Conservation (phyloP, 1,140 invertebrate species). For the Drosophila albomicans region DNA sequence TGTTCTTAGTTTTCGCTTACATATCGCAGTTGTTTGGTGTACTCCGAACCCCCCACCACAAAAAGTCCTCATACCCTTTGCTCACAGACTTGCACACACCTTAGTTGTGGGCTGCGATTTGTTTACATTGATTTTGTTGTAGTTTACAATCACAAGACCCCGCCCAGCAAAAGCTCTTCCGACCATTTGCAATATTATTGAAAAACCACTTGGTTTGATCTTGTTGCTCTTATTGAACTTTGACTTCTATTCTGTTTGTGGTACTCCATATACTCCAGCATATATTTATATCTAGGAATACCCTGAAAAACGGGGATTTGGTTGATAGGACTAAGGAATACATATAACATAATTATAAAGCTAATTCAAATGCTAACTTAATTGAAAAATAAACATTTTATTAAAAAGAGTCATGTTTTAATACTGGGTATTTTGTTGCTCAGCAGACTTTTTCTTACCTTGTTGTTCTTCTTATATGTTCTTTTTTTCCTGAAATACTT, state of each 20-base stretch:
- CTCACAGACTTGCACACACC: conserved; percentile 1
- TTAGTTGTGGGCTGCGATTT: conserved; percentile 41
- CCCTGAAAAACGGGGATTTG: not conserved
- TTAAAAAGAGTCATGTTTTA: not conserved
- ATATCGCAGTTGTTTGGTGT: conserved; percentile 17
- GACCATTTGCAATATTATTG: conserved; percentile 59
- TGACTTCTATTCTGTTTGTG: conserved; percentile 52
- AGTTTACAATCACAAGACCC: conserved; percentile 50
- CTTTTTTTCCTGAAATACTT: conserved; percentile 54
- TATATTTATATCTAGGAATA: not conserved
- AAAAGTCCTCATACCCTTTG: not conserved
- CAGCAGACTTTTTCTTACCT: conserved; percentile 1
- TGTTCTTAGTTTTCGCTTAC: conserved; percentile 67
- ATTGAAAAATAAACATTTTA: no score
- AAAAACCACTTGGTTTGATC: conserved; percentile 44
- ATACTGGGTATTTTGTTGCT: not conserved
- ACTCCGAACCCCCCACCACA: conserved; percentile 1
- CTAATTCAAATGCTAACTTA: not conserved
- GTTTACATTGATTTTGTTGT: conserved; percentile 74
- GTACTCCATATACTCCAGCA: not conserved
- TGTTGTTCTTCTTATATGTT: conserved; percentile 10
- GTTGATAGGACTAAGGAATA: not conserved
- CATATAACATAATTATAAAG: not conserved
- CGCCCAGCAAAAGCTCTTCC: conserved; percentile 11
- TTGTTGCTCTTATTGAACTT: conserved; percentile 50